These are phyloP conservation scores for Chaetura pelagica DNA, from an alignment of 2,113 vertebrate genomes.

Conservation along the genomic window DNA sequence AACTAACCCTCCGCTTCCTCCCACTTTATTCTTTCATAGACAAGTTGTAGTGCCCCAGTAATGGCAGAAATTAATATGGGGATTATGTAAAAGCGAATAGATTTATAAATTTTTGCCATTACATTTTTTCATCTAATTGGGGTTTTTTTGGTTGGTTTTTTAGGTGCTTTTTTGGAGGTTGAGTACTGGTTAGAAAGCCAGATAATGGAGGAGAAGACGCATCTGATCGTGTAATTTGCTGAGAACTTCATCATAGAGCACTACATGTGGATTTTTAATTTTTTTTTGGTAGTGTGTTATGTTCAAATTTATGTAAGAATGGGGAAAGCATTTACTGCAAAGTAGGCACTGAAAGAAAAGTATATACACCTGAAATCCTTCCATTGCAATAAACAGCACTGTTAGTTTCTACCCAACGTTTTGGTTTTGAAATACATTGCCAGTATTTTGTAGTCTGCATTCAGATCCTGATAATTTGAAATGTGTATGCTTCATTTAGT, in stretches of 20 bases:
- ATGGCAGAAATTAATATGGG: not conserved
- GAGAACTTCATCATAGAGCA: not conserved
- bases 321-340: not conserved
- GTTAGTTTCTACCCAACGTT: not conserved
- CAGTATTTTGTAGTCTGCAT: not conserved
- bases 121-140: not conserved
- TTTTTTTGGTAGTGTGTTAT: rapidly evolving
- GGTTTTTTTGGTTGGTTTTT: not conserved
- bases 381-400: not conserved
- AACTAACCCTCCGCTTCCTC: not conserved
- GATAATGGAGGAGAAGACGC: not conserved
- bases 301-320: not conserved
- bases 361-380: not conserved
- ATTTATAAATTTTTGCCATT: not conserved
- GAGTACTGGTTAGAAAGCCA: not conserved
- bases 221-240: not conserved
- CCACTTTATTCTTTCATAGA: not conserved
- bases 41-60: not conserved
- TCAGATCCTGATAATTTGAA: not conserved
- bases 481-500: not conserved
- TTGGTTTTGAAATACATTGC: not conserved
- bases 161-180: not conserved
- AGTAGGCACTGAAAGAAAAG: not conserved
- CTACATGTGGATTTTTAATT: not conserved
- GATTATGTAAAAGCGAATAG: not conserved